Evolutionary conservation across 1,140 invertebrate genomes (phyloP), one percentile per base, ranked within the genome.

Genomic region (Orius insidiosus): DNA sequence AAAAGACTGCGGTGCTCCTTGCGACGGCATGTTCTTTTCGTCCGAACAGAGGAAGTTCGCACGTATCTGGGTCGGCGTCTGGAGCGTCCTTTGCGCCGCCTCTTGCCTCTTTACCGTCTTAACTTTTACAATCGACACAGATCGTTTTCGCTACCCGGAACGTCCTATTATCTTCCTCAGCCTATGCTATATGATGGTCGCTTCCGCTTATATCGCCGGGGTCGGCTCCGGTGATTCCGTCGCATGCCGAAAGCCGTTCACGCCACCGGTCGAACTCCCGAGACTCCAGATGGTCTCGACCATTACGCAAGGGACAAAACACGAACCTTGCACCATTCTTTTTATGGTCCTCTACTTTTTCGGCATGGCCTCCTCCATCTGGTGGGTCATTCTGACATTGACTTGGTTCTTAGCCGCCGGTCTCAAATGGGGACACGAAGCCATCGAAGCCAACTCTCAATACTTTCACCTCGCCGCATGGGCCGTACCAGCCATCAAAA

Each of bases 331-430:
- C 63, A 96, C 93, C 3, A 80, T 98, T 49, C 68, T 97, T 33
- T 98, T 98, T 64, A 95, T 99, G 85, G 73, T 93, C 52, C 74
- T 97, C 14, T 99, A 98, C 65, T 98, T 96, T 66, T 98, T 97
- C 63, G 84, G 83, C 59, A 97, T 96, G 85, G 87, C 94, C 2
- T 90, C 85, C 16, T 88, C 85, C 55, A 88, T 98, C 53, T 90
- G 85, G 94, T 98, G 94, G 93, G 88, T 98, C 5, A 80, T 97
- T 53, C 68, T 99, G 48, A 92, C 93, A 5, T 69, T 98, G 15
- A 94, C 94, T 9, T 99, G 95, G 95, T 98, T 97, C 65, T 68
- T 99, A 56, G 89, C 92, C 32, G 93, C 94, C 45, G 92, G 90
- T n/a, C 72, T 97, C 45, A 96, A 98, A 69, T 98, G 95, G 95